Conservation (phyloP, 2,113 vertebrate species). For the Myrmophylax atrothorax region DNA sequence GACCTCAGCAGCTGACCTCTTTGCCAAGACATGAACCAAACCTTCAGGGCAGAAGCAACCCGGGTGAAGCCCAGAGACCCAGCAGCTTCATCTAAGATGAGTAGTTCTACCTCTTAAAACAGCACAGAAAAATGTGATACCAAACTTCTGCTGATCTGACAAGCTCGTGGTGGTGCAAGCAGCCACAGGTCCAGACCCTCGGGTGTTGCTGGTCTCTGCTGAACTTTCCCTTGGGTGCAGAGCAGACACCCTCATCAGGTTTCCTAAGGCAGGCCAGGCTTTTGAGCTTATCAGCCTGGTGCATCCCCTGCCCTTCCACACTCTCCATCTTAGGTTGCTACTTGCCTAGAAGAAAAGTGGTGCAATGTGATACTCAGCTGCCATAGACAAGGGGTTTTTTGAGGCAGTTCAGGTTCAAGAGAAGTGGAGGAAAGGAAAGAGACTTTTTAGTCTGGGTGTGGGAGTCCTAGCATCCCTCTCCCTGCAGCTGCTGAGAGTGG, state of each 20-base stretch:
- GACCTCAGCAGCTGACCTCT: neutral
- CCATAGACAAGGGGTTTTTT: too few relatives aligned
- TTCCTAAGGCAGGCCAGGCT: neutral
- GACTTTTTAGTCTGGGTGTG: neutral
- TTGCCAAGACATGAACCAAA: neutral
- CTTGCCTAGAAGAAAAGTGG: accelerated
- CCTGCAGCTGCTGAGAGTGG: accelerated
- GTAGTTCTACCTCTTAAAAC: neutral
- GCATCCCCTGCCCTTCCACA: neutral
- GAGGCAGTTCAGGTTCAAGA: neutral
- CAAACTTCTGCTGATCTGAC: neutral
- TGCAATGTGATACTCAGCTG: neutral
- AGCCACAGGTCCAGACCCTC: neutral
- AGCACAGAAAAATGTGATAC: neutral
- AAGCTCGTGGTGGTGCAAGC: neutral
- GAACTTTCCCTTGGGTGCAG: accelerated
- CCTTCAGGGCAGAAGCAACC: neutral
- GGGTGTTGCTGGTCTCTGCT: neutral
- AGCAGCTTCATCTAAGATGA: neutral
- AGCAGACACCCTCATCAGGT: neutral
- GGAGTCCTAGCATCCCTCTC: neutral
- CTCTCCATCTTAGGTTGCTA: neutral
- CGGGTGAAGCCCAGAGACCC: neutral
- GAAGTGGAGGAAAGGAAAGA: neutral
- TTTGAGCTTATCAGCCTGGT: neutral